Evolutionary conservation across 2,888 invertebrate species (phyloP), one percentile per base, ranked within the genome.

Genomic region (Lasioglossum lativentre): DNA sequence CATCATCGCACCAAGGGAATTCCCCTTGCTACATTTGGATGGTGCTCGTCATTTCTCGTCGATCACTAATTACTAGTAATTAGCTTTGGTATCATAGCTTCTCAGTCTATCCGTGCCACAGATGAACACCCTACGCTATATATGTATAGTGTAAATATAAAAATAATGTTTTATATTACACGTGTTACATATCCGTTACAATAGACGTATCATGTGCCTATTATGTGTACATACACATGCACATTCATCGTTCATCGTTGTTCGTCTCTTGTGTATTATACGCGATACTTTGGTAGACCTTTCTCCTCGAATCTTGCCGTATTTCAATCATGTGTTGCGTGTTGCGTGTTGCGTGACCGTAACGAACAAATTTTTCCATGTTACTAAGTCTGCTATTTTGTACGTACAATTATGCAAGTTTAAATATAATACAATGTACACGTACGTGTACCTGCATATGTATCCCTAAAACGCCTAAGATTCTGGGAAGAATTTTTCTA

Each of bases 1-100:
- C 23, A 75, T 59, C 23, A 4, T 45, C 19, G 34, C 47, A 45
- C 71, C 74, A 59, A 10, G 70, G 81, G 81, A 23, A 75, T 80
- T 80, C 73, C 85, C 80, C 75, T 12, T 56, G 27, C 23, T 16
- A 14, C 6, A 19, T 63, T 63, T 19, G 30, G 6, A 19, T 16
- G 16, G 16, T 63, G 30, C n/a, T n/a, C n/a, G 56, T n/a, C 10
- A 0, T 56, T 56, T n/a, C 30, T 30, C 34, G 30, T 63, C 30
- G 30, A 3, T 19, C n/a, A n/a, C n/a, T n/a, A n/a, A n/a, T n/a
- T n/a, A n/a, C n/a, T n/a, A 1, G 30, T 5, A 63, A 30, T 63
- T 30, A 5, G 16, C 16, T 30, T 30, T 8, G 63, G 6, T 16
- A 30, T 63, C 16, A 2, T 6, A 63, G 63, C 30, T 30, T 63